These are phyloP conservation scores for Cryptotis parvus DNA, from an alignment of 2,113 vertebrate species.

Conservation along the genomic window DNA sequence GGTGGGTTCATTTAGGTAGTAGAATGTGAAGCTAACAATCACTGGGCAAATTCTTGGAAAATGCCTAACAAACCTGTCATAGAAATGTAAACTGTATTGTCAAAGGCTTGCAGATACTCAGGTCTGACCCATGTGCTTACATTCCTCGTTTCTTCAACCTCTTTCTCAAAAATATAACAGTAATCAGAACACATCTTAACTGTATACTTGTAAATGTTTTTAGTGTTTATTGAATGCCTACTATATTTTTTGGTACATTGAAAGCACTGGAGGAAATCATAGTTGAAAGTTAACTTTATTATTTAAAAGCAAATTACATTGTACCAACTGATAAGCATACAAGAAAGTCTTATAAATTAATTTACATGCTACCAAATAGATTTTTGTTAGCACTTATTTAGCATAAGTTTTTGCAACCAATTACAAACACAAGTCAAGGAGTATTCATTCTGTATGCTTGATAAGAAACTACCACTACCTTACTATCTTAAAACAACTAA, in stretches of 20 bases:
- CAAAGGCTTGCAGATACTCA: conserved; percentile 18
- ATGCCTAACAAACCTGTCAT: not conserved
- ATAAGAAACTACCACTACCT: not conserved
- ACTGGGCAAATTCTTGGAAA: conserved; percentile 23
- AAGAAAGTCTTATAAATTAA: not conserved
- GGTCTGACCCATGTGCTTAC: not conserved
- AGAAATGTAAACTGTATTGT: not conserved
- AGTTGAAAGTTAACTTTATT: not conserved
- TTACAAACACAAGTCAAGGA: conserved; percentile 29
- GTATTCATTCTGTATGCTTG: not conserved
- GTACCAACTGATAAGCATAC: not conserved
- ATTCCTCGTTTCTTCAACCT: not conserved
- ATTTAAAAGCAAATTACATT: conserved; percentile 42
- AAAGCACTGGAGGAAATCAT: not conserved
- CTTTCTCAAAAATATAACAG: not conserved
- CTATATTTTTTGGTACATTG: too few relatives aligned
- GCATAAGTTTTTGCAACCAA: conserved; percentile 44
- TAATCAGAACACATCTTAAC: not conserved
- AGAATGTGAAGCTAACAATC: not conserved
- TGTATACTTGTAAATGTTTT: not conserved
- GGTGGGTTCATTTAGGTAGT: not conserved
- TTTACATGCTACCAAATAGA: not conserved
- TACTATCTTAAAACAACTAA: conserved; percentile 18
- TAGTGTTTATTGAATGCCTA: too few relatives aligned
- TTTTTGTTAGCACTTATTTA: not conserved